phyloP scores from a whole-genome alignment of 23 tunicate species.

The Ascidia mentula region DNA sequence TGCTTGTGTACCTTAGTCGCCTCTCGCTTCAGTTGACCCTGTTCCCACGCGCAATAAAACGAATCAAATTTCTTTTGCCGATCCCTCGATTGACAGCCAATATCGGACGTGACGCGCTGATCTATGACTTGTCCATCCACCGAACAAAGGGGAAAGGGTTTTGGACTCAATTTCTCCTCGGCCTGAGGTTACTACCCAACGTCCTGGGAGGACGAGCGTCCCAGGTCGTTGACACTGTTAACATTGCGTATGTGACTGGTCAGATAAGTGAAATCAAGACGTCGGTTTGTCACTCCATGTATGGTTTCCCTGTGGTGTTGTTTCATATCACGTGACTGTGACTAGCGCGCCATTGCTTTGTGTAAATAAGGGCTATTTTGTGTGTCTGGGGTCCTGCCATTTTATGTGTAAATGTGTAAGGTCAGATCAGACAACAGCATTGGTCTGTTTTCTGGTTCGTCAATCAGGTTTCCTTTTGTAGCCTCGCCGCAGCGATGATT shows the following conservation, averaged over 20 bases:
- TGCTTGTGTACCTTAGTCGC: too few relatives aligned
- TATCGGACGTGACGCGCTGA: neutral
- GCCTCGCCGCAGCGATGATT: too few relatives aligned
- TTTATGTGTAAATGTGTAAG: neutral
- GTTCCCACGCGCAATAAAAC: neutral
- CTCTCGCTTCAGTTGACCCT: too few relatives aligned
- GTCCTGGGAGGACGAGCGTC: neutral
- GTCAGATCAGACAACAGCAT: neutral
- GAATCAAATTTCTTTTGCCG: neutral
- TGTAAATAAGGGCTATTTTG: neutral
- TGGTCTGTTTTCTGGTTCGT: neutral
- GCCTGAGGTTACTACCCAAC: neutral
- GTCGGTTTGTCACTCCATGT: neutral
- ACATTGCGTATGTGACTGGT: neutral
- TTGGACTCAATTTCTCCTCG: neutral
- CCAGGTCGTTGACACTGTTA: neutral
- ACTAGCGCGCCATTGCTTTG: too few relatives aligned
- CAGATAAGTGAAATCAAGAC: neutral
- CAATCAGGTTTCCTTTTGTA: neutral
- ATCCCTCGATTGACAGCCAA: slow-evolving; percentile 1
- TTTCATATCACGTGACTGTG: too few relatives aligned
- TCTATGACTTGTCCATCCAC: neutral
- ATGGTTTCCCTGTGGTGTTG: slow-evolving; percentile 3
- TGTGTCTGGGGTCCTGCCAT: neutral
- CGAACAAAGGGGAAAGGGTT: too few relatives aligned